Evolutionary conservation across 2,113 vertebrate genomes (phyloP).

Genomic region (Muntiacus muntjak): DNA sequence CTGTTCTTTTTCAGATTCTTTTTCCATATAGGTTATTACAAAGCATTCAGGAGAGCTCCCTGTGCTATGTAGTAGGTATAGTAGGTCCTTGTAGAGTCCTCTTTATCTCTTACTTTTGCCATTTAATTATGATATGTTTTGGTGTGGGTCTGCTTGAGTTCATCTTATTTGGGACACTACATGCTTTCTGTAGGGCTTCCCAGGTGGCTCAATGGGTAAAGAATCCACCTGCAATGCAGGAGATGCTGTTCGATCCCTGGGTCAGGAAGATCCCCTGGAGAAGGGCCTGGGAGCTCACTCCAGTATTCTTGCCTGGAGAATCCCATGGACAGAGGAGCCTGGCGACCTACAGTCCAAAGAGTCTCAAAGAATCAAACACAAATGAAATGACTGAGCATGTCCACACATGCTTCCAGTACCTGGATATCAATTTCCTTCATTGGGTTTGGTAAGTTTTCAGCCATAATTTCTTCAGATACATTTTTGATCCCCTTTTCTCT

Average conservation of each 20-base stretch:
- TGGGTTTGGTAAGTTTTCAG: not conserved
- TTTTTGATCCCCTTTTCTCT: not conserved
- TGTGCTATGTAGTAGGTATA: not conserved
- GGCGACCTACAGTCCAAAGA: rapidly evolving
- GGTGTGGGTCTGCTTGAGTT: not conserved
- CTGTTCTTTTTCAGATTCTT: not conserved
- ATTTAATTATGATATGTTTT: not conserved
- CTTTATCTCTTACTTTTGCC: not conserved
- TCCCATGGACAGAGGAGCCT: not conserved
- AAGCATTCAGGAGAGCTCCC: not conserved
- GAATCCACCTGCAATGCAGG: not conserved
- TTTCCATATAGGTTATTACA: not conserved
- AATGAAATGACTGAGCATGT: not conserved
- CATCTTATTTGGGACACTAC: not conserved
- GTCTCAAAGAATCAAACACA: not conserved
- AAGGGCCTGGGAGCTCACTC: not conserved
- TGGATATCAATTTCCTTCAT: not conserved
- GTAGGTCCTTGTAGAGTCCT: not conserved
- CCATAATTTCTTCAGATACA: not conserved
- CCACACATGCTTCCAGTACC: not conserved
- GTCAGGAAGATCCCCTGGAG: not conserved
- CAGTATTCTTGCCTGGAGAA: not conserved
- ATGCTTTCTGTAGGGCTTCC: not conserved
- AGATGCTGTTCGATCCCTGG: rapidly evolving
- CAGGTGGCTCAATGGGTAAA: not conserved